Base-by-base conservation (phyloP, 2,797 vertebrate genomes). In the Hypotaenidia okinawae region DNA sequence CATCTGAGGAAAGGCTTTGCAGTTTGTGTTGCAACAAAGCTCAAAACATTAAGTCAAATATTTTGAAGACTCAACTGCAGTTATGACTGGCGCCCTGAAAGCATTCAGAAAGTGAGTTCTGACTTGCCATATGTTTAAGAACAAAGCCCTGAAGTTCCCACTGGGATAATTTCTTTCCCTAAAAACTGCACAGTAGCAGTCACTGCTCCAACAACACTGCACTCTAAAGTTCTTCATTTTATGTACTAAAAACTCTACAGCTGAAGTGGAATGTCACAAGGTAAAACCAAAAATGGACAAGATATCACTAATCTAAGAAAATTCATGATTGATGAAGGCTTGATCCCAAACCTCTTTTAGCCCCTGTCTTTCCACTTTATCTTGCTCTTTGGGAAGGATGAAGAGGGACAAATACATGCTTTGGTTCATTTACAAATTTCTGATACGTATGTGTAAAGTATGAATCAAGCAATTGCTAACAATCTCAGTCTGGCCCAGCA, bases 111-210 rank as follows among this genome's bases (percentile, higher is more conserved):
- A 23, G 16, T 43, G 33, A 88, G 27, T 51, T 88, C 45, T 87
- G 49, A 70, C 41, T 75, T 93, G 39, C 30, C 41, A 13, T 37
- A 16, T 10, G 41, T 58, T 64, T 37, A 83, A 86, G 33, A 83
- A 59, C 21, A 88, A 74, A 72, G 37, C 25, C 49, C 68, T 63
- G 17, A 84, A 78, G 62, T 68, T 64, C 54, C 83, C n/a, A 59
- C 13, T 27, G 64, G n/a, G 32, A 43, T n/a, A 0, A 0, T 35
- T 82, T 77, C 64, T 55, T 62, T 18, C 77, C 30, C 5, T 67
- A 52, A 95, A 62, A 8, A 32, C 1, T 2, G 33, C 54, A 78
- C 43, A 82, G 51, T 15, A 76, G 47, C 25, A 76, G 81, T 45
- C 54, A 32, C 16, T 37, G 47, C 41, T 68, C n/a, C 45, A 90